A percentile compares a stretch with the other conserved stretches of the same genome.
These are phyloP conservation scores for Druon quercuslanigerum DNA, from an alignment of 1,140 invertebrate species.

Conservation along the genomic window DNA sequence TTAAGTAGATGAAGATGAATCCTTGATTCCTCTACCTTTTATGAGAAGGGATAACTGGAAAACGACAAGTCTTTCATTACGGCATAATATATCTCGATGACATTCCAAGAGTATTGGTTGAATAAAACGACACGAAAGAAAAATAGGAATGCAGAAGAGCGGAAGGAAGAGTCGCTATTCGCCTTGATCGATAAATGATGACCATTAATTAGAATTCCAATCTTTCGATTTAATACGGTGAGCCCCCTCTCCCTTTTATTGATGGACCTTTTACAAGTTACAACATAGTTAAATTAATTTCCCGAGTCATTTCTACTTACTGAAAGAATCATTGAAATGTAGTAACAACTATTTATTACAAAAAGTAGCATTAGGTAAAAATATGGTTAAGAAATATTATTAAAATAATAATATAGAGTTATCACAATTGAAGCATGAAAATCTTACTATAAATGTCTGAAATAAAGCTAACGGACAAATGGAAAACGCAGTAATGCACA, in stretches of 20 bases:
- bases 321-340: no score
- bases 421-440: background rate
- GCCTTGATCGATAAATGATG: conserved; percentile 53
- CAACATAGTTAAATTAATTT: no score
- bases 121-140: conserved; percentile 11
- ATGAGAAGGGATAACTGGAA: conserved; percentile 34
- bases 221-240: conserved; percentile 57
- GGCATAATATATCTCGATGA: conserved; percentile 47
- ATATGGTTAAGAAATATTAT: background rate
- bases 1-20: conserved; percentile 43
- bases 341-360: background rate
- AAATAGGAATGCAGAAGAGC: conserved; percentile 21
- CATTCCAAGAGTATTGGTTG: conserved; percentile 24
- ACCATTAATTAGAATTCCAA: conserved; percentile 65
- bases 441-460: background rate
- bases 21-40: conserved; percentile 41
- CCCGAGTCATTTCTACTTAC: no score
- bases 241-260: conserved; percentile 5
- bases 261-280: no score
- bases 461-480: background rate
- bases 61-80: conserved; percentile 56
- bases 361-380: background rate
- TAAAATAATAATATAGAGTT: background rate
- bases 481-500: background rate
- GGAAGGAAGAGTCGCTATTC: conserved; percentile 20